Percentiles rank a stretch among this genome's conserved stretches.
These are phyloP conservation scores for Plumapathes pennacea DNA, from an alignment of 92 coral and sea anemone genomes.

Conservation along the genomic window DNA sequence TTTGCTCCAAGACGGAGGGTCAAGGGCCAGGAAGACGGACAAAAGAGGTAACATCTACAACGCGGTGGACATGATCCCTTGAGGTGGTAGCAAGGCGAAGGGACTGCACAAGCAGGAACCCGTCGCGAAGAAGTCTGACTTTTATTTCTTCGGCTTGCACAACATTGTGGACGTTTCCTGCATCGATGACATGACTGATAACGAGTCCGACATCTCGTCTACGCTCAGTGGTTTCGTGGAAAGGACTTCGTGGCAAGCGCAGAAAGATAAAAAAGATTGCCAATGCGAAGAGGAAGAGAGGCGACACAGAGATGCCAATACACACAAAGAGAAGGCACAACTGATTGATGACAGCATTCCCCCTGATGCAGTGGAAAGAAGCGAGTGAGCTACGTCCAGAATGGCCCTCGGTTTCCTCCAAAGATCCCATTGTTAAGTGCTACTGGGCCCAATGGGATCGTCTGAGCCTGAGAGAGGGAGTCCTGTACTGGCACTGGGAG, in stretches of 20 bases:
- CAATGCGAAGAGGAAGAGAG: constrained; percentile 96
- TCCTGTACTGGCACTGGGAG: too few relatives aligned
- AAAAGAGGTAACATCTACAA: constrained; percentile 38
- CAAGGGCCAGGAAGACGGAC: constrained; percentile 51
- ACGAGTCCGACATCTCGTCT: constrained; percentile 90
- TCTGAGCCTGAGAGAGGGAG: too few relatives aligned
- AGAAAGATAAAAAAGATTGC: constrained; percentile 90
- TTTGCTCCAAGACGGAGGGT: constrained; percentile 68
- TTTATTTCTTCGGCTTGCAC: constrained; percentile 76
- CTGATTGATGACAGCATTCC: too few relatives aligned
- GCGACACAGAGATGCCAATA: constrained; percentile 73
- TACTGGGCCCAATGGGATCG: too few relatives aligned
- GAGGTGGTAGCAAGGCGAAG: constrained; percentile 49
- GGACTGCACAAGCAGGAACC: constrained; percentile 65
- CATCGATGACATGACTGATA: constrained; percentile 92
- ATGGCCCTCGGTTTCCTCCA: too few relatives aligned
- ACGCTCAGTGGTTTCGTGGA: constrained; percentile 97
- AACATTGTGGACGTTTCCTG: constrained; percentile 94
- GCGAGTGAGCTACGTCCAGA: too few relatives aligned
- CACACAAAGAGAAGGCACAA: too few relatives aligned
- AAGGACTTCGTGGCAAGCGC: constrained; percentile 89
- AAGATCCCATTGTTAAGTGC: too few relatives aligned
- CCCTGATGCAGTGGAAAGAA: too few relatives aligned
- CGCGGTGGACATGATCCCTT: constrained; percentile 63
- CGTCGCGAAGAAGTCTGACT: constrained; percentile 61